Percentiles rank a stretch among this genome's conserved stretches.
phyloP scores from a whole-genome alignment of 2,113 vertebrate genomes.

The Pteronura brasiliensis region DNA sequence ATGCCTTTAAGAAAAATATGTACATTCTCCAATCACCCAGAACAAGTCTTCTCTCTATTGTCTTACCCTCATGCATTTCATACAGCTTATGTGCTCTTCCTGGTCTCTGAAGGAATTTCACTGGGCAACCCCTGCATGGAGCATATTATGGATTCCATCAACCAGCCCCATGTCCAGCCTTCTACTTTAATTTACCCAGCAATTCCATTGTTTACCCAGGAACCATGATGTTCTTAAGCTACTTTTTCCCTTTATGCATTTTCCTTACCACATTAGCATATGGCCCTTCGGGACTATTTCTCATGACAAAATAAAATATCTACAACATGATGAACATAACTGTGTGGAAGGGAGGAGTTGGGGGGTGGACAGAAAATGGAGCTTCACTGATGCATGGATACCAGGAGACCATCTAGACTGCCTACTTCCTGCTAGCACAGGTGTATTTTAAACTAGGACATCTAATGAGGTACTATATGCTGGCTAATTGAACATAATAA shows the following conservation, averaged over 20 bases:
- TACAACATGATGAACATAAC: background rate
- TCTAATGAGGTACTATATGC: background rate
- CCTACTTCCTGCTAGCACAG: background rate
- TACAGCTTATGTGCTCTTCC: background rate
- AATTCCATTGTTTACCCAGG: background rate
- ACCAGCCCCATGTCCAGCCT: background rate
- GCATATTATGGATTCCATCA: background rate
- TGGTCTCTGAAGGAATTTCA: background rate
- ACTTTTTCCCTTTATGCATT: background rate
- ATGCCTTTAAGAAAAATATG: background rate
- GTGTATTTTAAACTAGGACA: background rate
- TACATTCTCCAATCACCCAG: background rate
- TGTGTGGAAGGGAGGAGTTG: background rate
- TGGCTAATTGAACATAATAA: too few species aligned
- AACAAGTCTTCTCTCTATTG: background rate
- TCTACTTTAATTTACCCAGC: background rate
- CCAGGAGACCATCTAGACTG: background rate
- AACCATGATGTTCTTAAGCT: background rate
- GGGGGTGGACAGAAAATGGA: background rate
- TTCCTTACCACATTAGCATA: background rate
- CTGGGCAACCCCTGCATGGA: background rate
- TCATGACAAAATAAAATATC: constrained; percentile 7
- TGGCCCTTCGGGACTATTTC: background rate
- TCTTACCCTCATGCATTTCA: background rate
- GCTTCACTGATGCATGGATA: background rate